A percentile compares a stretch with the other conserved stretches of the same genome.
phyloP scores from a whole-genome alignment of 2,113 vertebrate genomes.

The Labeo rohita region DNA sequence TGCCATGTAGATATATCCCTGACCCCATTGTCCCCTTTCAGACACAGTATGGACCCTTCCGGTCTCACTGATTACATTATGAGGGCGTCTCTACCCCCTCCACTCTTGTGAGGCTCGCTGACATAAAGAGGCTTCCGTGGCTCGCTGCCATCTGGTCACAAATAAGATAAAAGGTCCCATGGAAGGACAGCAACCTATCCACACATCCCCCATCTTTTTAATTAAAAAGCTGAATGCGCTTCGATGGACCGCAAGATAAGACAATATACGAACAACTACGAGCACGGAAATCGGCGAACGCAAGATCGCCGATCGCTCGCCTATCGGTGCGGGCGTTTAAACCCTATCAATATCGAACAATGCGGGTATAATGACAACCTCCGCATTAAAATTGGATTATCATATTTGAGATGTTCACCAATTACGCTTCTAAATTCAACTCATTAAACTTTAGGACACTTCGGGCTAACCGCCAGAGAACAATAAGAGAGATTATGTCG shows the following conservation, averaged over 20 bases:
- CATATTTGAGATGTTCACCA: conserved; percentile 29
- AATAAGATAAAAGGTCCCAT: conserved; percentile 82
- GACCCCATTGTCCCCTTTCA: conserved; percentile 90
- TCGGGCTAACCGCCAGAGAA: not conserved
- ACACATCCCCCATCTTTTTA: conserved; percentile 58
- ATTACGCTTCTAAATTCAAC: conserved; percentile 32
- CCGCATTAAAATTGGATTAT: conserved; percentile 6
- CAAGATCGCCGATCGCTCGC: conserved; percentile 6
- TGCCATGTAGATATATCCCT: conserved; percentile 76
- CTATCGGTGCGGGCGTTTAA: conserved; percentile 21
- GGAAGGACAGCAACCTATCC: conserved; percentile 78
- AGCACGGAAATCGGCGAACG: conserved; percentile 4
- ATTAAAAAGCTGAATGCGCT: conserved; percentile 54
- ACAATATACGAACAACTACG: conserved; percentile 32
- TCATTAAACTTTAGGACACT: conserved; percentile 42
- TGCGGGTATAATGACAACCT: not conserved
- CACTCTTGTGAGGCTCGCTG: conserved; percentile 49
- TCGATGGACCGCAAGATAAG: conserved; percentile 55
- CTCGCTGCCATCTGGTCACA: conserved; percentile 86
- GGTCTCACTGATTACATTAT: conserved; percentile 86
- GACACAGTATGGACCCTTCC: conserved; percentile 84
- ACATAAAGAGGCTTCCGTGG: conserved; percentile 74
- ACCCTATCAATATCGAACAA: conserved; percentile 31
- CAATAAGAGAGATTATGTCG: not conserved
- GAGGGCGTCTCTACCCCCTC: conserved; percentile 68